Evolutionary conservation across 2,797 vertebrate species (phyloP).

Genomic region (Mus spretus): DNA sequence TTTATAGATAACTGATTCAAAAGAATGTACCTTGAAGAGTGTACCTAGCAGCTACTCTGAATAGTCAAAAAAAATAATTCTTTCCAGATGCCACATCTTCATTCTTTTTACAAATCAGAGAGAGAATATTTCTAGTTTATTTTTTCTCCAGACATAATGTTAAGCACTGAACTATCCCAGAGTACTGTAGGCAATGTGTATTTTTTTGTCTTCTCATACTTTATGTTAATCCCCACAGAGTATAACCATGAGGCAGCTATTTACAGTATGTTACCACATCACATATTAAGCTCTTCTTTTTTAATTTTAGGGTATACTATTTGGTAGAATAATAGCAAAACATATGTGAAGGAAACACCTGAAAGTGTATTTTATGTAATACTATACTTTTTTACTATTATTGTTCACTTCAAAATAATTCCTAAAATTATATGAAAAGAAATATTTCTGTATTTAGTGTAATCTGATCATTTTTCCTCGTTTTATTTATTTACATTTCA

Average conservation of each 20-base stretch:
- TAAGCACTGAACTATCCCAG: not conserved
- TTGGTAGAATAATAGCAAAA: not conserved
- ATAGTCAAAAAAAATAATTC: slow-evolving; percentile 12
- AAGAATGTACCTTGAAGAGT: slow-evolving; percentile 11
- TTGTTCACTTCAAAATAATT: not conserved
- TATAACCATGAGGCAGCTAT: not conserved
- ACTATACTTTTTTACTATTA: not conserved
- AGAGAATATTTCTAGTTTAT: not conserved
- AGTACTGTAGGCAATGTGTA: not conserved
- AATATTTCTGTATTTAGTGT: not conserved
- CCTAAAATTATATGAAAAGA: not conserved
- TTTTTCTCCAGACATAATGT: not conserved
- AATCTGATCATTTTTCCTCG: not conserved
- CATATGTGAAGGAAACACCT: not conserved
- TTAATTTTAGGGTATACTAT: not conserved
- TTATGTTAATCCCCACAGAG: not conserved
- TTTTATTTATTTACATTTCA: too few species aligned
- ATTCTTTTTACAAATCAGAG: not conserved
- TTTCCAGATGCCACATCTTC: not conserved
- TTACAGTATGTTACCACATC: not conserved
- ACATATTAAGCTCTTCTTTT: not conserved
- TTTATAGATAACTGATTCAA: slow-evolving; percentile 51
- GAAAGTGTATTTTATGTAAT: not conserved
- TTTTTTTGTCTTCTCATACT: not conserved
- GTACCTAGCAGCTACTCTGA: not conserved